A percentile compares a stretch with the other conserved stretches of the same genome.
Evolutionary conservation across 2,888 invertebrate species (phyloP).

Genomic region (Hedya salicella): DNA sequence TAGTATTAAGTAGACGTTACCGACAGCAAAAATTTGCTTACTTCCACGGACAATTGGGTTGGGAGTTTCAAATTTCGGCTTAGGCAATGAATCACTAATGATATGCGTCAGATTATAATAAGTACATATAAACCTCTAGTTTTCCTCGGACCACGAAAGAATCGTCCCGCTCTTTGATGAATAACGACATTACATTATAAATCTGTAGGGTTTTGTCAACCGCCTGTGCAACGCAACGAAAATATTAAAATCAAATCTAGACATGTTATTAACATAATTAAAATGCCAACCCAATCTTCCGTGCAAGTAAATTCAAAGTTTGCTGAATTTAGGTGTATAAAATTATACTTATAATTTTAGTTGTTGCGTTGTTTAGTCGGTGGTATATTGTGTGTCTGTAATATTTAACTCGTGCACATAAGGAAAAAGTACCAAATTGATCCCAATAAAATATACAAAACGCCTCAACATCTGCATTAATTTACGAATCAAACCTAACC

Average conservation of each 20-base stretch:
- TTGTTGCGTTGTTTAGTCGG: slow-evolving; percentile 5
- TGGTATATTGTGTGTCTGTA: background rate
- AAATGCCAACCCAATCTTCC: background rate
- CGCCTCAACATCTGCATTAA: background rate
- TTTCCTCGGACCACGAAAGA: slow-evolving; percentile 32
- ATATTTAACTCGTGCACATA: background rate
- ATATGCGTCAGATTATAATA: slow-evolving; percentile 29
- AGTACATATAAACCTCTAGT: slow-evolving; percentile 29
- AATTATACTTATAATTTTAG: background rate
- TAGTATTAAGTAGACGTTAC: background rate
- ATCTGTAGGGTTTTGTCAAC: slow-evolving; percentile 10
- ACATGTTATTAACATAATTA: background rate
- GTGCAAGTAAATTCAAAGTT: background rate
- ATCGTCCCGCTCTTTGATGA: slow-evolving; percentile 30
- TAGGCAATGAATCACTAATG: slow-evolving; percentile 27
- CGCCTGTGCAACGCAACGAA: slow-evolving; percentile 24
- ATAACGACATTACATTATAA: slow-evolving; percentile 34
- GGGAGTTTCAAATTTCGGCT: slow-evolving; percentile 1
- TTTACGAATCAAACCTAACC: background rate
- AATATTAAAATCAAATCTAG: background rate
- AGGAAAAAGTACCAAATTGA: background rate
- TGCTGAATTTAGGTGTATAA: background rate
- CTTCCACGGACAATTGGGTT: background rate
- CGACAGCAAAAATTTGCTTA: slow-evolving; percentile 13
- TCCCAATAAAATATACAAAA: background rate